Conservation (phyloP, 2,113 vertebrate species). For the Alces alces region DNA sequence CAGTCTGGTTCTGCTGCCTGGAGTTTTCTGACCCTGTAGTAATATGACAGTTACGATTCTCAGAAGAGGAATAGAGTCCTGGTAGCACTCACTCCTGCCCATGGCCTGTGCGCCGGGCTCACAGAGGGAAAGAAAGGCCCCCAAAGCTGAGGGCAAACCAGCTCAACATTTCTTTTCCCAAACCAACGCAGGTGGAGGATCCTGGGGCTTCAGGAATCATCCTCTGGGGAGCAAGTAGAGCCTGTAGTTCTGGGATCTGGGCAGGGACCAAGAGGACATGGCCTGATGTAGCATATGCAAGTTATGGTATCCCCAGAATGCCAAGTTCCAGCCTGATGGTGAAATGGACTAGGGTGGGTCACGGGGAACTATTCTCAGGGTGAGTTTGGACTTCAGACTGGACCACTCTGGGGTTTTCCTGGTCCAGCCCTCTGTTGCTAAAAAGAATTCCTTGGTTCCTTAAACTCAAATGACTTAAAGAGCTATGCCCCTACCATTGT, state of each 20-base stretch:
- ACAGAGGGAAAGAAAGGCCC: neutral
- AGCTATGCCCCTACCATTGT: neutral
- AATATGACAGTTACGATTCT: neutral
- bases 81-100: neutral
- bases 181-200: neutral
- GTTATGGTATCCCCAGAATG: neutral
- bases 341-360: neutral
- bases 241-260: neutral
- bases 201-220: neutral
- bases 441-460: neutral
- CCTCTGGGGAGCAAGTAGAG: neutral
- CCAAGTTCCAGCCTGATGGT: neutral
- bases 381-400: neutral
- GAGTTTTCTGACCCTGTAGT: neutral
- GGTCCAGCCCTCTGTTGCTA: neutral
- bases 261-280: neutral
- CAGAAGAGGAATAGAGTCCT: neutral
- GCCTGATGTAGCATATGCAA: too few species aligned
- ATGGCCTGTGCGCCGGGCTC: accelerated
- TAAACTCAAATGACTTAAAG: neutral
- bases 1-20: neutral
- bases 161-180: neutral
- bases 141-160: neutral
- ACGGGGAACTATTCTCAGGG: neutral
- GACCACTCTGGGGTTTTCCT: neutral